Base-by-base conservation (phyloP, 1,140 invertebrate species). In the Mylabris phalerata region DNA sequence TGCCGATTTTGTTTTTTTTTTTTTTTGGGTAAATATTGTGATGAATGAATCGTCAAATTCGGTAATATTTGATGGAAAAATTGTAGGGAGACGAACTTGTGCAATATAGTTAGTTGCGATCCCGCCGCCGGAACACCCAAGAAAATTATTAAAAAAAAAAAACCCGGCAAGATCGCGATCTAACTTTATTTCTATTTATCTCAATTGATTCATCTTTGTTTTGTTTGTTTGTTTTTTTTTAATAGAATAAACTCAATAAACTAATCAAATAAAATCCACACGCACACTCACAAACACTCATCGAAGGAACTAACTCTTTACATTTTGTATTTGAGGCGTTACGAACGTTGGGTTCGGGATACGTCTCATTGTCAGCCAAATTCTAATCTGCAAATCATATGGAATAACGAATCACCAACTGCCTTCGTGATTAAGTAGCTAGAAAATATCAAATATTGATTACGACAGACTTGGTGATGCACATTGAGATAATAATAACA, bases 261-360 rank as follows among this genome's bases (percentile, higher is more conserved):
- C 66, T 68, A 69, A 71, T 65, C 63, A 69, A 72, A 71, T 55
- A 70, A 69, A 67, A 62, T 60, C 57, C 62, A 63, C 69, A 69
- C 70, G 60, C 71, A 71, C 71, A 73, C 71, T 67, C 68, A 72
- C 68, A 72, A 67, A 72, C 71, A 72, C 69, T 73, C 71, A 73
- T 71, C 71, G 70, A 71, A 68, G 64, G 55, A 62, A 72, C 68
- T 69, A 72, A 72, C 65, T 72, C 65, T 67, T 72, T 70, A 69
- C 65, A 67, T 68, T 68, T 50, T 67, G 60, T 64, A 61, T 67
- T 61, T 66, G 68, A 68, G 67, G 62, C 63, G 68, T 63, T 65
- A 62, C 56, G 55, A 62, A 62, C 60, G 60, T 48, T 61, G 58
- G 41, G 55, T 60, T 62, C 60, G 60, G 63, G 63, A 52, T 55